Evolutionary conservation across 2,888 invertebrate genomes (phyloP).

Genomic region (Beris chalybata): DNA sequence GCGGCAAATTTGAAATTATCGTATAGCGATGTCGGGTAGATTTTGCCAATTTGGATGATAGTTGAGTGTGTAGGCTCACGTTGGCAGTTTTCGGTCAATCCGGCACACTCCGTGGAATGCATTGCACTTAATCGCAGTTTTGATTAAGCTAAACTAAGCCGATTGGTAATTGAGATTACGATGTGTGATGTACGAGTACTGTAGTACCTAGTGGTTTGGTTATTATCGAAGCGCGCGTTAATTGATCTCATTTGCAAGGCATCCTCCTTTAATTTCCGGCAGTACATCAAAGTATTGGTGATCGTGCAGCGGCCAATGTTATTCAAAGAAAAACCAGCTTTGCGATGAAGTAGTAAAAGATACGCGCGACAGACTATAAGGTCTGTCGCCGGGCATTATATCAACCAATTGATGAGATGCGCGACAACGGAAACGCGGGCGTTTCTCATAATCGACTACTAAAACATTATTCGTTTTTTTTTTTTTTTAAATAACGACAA

Average conservation of each 20-base stretch:
- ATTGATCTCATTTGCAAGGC: slow-evolving; percentile 35
- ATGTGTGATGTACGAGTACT: not conserved
- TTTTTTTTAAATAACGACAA: slow-evolving; percentile 20
- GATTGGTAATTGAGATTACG: slow-evolving; percentile 38
- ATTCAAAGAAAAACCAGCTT: too few species aligned
- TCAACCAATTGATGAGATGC: slow-evolving; percentile 30
- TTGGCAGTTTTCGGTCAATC: slow-evolving; percentile 34
- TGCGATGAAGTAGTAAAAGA: too few species aligned
- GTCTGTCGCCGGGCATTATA: slow-evolving; percentile 18
- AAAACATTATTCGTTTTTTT: too few species aligned
- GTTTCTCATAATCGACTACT: slow-evolving; percentile 26
- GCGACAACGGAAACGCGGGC: slow-evolving; percentile 37
- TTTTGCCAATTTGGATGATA: too few species aligned
- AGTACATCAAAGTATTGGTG: not conserved
- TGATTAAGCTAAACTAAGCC: slow-evolving; percentile 34
- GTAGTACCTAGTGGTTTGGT: too few species aligned
- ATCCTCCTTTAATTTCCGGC: not conserved
- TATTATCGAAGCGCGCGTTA: slow-evolving; percentile 9
- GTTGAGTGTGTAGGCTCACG: slow-evolving; percentile 1
- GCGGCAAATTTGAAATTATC: too few species aligned
- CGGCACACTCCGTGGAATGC: slow-evolving; percentile 28
- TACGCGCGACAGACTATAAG: too few species aligned
- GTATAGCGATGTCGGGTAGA: too few species aligned
- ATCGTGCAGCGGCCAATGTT: not conserved
- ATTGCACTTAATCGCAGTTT: slow-evolving; percentile 34